These are phyloP conservation scores for Temnothorax nylanderi DNA, from an alignment of 1,140 invertebrate species.

Conservation along the genomic window DNA sequence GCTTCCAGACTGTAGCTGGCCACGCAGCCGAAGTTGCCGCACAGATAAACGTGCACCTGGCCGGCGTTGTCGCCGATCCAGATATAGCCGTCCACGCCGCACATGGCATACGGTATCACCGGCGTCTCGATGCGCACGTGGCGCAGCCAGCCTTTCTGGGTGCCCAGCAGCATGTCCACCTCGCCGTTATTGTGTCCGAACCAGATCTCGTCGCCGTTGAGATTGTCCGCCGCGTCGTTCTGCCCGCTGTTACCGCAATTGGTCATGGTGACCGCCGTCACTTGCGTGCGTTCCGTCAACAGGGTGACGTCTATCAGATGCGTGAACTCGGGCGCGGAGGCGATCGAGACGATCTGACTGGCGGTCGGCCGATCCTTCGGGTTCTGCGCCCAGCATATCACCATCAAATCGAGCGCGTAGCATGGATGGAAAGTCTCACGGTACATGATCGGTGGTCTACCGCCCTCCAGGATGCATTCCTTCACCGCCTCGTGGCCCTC, in stretches of 20 bases:
- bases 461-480: conserved; percentile 97
- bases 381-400: conserved; percentile 96
- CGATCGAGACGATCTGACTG: conserved; percentile 96
- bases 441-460: conserved; percentile 94
- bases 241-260: conserved; percentile 55
- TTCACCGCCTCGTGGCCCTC: conserved; percentile 98
- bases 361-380: conserved; percentile 95
- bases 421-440: conserved; percentile 94
- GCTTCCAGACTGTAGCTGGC: conserved; percentile 85
- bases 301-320: conserved; percentile 94
- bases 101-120: conserved; percentile 88
- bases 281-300: conserved; percentile 87
- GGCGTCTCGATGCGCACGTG: conserved; percentile 86
- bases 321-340: conserved; percentile 96
- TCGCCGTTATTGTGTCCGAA: conserved; percentile 90
- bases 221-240: conserved; percentile 75
- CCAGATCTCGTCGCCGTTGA: conserved; percentile 88
- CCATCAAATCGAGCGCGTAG: conserved; percentile 97
- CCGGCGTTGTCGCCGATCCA: conserved; percentile 95
- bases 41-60: conserved; percentile 91
- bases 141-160: conserved; percentile 87
- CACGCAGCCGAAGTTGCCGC: conserved; percentile 84
- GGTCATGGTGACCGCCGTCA: conserved; percentile 85
- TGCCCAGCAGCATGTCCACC: conserved; percentile 89
- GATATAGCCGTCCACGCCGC: conserved; percentile 89